phyloP scores from a whole-genome alignment of 1,140 invertebrate genomes.

The Theocolax elegans region DNA sequence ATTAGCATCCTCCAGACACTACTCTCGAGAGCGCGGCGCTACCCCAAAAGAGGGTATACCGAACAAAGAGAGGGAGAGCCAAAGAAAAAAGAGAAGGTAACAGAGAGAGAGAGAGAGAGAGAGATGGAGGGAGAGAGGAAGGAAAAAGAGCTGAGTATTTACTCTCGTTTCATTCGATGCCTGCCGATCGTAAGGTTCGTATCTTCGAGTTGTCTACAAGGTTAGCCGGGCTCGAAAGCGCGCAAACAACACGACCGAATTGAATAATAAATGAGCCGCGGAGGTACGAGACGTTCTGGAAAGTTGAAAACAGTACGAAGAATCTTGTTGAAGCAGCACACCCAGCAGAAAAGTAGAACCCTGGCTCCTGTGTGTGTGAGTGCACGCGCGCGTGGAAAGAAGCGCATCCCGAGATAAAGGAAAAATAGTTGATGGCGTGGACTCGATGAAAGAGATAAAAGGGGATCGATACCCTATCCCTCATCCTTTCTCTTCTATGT shows the following conservation, averaged over 20 bases:
- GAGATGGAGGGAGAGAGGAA: neutral
- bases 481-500: neutral
- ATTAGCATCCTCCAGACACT: constrained; percentile 26
- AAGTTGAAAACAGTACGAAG: constrained; percentile 12
- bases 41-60: no score
- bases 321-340: neutral
- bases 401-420: constrained; percentile 11
- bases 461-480: neutral
- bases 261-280: constrained; percentile 25
- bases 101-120: neutral
- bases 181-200: constrained; percentile 4
- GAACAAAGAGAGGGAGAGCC: neutral
- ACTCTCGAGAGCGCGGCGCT: no score
- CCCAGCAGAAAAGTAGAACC: neutral
- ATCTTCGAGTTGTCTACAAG: neutral
- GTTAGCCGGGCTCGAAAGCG: neutral
- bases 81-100: neutral
- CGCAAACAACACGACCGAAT: constrained; percentile 21
- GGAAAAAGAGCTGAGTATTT: neutral
- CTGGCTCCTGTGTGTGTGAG: no score
- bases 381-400: no score
- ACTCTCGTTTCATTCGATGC: constrained; percentile 5
- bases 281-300: neutral
- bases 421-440: constrained; percentile 9
- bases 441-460: constrained; percentile 28